Conservation (phyloP, 1,140 invertebrate species). For the Meloidogyne floridensis region DNA sequence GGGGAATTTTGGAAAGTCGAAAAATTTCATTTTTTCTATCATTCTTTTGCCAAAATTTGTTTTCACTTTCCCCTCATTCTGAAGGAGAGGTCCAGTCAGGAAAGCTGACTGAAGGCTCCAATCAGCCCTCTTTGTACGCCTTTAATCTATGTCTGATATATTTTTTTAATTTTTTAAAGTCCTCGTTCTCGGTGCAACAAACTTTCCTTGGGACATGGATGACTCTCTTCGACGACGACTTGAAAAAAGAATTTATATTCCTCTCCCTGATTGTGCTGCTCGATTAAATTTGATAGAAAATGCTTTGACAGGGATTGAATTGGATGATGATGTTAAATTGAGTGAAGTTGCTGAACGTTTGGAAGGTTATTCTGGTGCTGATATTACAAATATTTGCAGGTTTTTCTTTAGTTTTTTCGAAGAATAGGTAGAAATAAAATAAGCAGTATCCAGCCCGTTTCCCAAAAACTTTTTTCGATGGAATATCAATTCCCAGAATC, state of each 20-base stretch:
- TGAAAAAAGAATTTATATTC: conserved; percentile 98
- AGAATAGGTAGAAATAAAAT: too few species aligned
- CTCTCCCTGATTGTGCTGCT: conserved; percentile 77
- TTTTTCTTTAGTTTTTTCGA: background rate
- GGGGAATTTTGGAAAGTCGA: too few species aligned
- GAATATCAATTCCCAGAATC: too few species aligned
- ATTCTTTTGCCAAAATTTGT: too few species aligned
- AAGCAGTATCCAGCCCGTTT: too few species aligned
- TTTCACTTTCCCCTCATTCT: too few species aligned
- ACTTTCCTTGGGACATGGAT: conserved; percentile 99
- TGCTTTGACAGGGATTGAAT: conserved; percentile 43
- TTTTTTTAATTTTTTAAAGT: conserved; percentile 69
- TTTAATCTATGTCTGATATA: too few species aligned
- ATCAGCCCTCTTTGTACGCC: too few species aligned
- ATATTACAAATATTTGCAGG: conserved; percentile 56
- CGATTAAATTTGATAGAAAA: conserved; percentile 43
- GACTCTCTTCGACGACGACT: conserved; percentile 85
- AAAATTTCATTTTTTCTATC: too few species aligned
- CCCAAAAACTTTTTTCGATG: too few species aligned
- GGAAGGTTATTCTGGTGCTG: conserved; percentile 59
- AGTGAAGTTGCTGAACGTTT: conserved; percentile 45
- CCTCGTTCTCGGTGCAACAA: conserved; percentile 97
- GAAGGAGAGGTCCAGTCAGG: too few species aligned
- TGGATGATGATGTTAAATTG: conserved; percentile 54
- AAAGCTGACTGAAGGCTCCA: too few species aligned